Base-by-base conservation (phyloP, 92 coral and sea anemone species). In the Epizoanthus rinbou region DNA sequence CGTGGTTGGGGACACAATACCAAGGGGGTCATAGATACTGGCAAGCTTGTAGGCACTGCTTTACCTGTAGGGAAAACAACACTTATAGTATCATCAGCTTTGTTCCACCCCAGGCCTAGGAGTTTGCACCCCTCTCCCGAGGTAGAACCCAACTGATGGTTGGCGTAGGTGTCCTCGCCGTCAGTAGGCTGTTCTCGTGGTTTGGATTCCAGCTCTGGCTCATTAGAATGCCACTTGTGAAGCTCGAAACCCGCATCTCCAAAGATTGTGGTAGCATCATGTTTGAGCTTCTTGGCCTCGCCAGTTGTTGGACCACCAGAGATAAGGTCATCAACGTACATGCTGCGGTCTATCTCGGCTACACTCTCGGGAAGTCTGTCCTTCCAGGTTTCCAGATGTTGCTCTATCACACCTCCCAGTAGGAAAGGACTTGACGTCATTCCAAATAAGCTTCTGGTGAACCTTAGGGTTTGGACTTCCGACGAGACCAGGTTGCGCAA, bases 401-500 rank as follows among this genome's bases (percentile, higher is more conserved):
- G 85, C 25, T 79, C 71, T 1, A 86, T 33, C 18, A 79, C 88
- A 19, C 88, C 88, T 10, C 82, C 83, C 19, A 81, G 59, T 23
- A 73, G 86, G 33, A 73, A 86, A 8, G 86, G 86, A 24, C 74
- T 69, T 16, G 86, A 86, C 28, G 74, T 57, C 6, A 86, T 73
- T n/a, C 89, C 81, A 53, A 80, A 86, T 65, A 80, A 24, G 17
- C 58, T 86, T 74, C 82, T 60, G 33, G 89, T 80, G 47, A 86
- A 86, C 64, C 86, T 71, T 35, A 87, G 67, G 18, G 73, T 68
- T 52, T 83, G 84, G 19, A 83, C 78, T 15, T 87, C 81, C 1
- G 47, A 83, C 14, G 91, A 83, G 19, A 56, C 66, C 23, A 83
- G 19, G 19, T 65, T 50, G 10, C 64, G 52, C 63, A 87, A 78